phyloP scores from a whole-genome alignment of 2,113 vertebrate species.

The Gnathonemus longibarbis region DNA sequence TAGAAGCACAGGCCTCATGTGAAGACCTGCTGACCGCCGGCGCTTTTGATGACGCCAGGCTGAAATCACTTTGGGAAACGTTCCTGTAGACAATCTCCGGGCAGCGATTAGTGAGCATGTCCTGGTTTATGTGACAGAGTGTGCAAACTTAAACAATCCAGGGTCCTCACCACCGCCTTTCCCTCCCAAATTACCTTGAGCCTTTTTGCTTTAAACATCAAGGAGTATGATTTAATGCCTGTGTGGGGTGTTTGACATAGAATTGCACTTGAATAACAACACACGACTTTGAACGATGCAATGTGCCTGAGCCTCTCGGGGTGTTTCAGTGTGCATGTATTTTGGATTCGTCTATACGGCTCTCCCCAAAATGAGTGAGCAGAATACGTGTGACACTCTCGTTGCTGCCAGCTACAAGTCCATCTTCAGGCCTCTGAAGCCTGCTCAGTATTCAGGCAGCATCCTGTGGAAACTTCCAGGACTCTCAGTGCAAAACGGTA shows the following conservation, averaged over 20 bases:
- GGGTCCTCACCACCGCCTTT: background rate
- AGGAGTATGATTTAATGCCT: background rate
- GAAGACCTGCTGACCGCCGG: background rate
- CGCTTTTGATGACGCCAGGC: background rate
- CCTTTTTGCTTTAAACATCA: background rate
- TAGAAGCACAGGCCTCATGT: background rate
- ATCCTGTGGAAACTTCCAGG: slow-evolving; percentile 11
- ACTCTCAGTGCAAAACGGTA: background rate
- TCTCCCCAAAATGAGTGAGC: background rate
- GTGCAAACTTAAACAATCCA: background rate
- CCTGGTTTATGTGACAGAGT: background rate
- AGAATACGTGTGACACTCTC: background rate
- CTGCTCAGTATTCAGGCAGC: slow-evolving; percentile 5
- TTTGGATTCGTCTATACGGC: background rate
- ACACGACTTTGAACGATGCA: background rate
- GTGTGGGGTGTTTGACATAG: background rate
- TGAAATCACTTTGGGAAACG: background rate
- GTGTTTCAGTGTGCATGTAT: background rate
- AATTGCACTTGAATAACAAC: background rate
- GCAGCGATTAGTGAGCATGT: background rate
- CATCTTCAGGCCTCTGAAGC: background rate
- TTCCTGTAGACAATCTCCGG: background rate
- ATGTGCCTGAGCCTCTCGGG: background rate
- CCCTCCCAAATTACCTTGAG: background rate
- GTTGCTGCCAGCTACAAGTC: background rate